phyloP scores from a whole-genome alignment of 2,113 vertebrate species.

The Dendropsophus ebraccatus region DNA sequence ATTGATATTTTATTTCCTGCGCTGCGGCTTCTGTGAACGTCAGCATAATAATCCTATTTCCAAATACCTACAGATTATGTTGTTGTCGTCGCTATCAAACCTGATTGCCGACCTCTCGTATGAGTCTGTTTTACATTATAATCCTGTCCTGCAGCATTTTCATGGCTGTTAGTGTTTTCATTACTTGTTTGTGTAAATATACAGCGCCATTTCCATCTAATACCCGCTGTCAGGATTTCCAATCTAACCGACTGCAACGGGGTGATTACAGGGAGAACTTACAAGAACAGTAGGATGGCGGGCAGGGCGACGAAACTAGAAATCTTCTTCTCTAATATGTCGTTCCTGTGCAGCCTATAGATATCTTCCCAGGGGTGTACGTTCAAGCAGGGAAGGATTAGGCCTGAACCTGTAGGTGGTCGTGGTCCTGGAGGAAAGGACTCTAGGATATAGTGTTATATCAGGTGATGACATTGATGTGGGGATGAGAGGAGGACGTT shows the following conservation, averaged over 20 bases:
- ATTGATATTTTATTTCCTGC: not conserved
- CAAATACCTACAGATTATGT: conserved; percentile 22
- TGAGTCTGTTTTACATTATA: conserved; percentile 22
- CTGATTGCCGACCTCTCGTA: conserved; percentile 21
- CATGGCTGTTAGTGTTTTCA: conserved; percentile 12
- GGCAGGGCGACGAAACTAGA: not conserved
- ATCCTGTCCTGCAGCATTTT: conserved; percentile 38
- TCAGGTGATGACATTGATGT: no score
- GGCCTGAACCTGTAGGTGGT: no score
- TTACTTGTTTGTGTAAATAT: conserved; percentile 35
- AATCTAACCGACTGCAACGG: not conserved
- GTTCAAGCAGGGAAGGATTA: no score
- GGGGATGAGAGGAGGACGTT: no score
- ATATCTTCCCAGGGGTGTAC: no score
- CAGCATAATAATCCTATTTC: conserved; percentile 37
- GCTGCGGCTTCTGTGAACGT: not conserved
- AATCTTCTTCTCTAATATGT: not conserved
- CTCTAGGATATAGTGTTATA: no score
- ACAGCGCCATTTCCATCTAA: not conserved
- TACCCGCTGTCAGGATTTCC: conserved; percentile 20
- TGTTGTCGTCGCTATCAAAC: conserved; percentile 4
- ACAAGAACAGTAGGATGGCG: not conserved
- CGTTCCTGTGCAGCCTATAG: not conserved
- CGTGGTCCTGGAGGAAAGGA: no score
- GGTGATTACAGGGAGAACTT: not conserved